Conservation (phyloP, 2,888 invertebrate species). For the Dryobotodes eremita region DNA sequence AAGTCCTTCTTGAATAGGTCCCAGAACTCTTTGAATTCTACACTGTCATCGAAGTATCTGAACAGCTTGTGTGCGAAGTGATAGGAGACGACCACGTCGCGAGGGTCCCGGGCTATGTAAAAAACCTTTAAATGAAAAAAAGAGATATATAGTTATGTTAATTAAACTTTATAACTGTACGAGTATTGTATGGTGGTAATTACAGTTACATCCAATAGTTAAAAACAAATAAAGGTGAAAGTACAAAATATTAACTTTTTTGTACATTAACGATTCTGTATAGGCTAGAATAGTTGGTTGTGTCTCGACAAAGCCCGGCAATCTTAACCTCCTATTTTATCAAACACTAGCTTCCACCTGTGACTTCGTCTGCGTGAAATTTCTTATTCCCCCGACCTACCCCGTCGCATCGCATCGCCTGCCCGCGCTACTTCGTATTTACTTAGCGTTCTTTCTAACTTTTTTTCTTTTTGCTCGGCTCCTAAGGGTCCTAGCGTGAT, state of each 20-base stretch:
- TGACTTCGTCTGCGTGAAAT: too few relatives aligned
- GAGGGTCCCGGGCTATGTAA: conserved; percentile 95
- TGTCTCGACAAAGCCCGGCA: background rate
- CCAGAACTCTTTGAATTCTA: conserved; percentile 79
- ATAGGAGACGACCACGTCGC: conserved; percentile 95
- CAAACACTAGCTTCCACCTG: background rate
- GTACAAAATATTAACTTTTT: too few relatives aligned
- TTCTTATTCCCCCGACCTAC: too few relatives aligned
- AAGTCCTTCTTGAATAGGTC: conserved; percentile 78
- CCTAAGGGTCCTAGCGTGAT: too few relatives aligned
- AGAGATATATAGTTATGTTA: too few relatives aligned
- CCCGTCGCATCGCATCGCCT: too few relatives aligned
- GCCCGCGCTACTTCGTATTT: too few relatives aligned
- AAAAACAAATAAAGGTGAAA: background rate
- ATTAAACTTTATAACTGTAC: background rate
- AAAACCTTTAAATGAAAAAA: conserved; percentile 83
- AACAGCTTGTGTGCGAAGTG: conserved; percentile 91
- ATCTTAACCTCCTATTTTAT: too few relatives aligned
- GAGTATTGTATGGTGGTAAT: background rate
- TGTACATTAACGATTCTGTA: background rate
- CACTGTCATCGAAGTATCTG: conserved; percentile 75
- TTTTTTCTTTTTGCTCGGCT: too few relatives aligned
- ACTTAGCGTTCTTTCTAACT: too few relatives aligned
- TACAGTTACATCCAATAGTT: too few relatives aligned
- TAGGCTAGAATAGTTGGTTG: background rate